Percentiles rank a stretch among this genome's conserved stretches.
Evolutionary conservation across 2,797 vertebrate genomes (phyloP).

Genomic region (Artibeus lituratus): DNA sequence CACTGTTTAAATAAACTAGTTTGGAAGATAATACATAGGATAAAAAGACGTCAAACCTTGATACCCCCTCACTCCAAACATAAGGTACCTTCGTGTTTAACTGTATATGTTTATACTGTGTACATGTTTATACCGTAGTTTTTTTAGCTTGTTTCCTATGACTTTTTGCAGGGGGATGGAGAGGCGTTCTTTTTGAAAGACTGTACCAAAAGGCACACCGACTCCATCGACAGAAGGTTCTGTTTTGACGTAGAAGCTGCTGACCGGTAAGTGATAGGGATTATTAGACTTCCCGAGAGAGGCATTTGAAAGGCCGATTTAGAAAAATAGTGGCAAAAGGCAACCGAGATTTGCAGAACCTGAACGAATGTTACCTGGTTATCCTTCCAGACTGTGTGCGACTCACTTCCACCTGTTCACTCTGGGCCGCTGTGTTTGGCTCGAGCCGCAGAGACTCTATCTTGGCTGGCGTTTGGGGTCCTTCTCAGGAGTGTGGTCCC

Average conservation of each 20-base stretch:
- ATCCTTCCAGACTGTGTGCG: neutral
- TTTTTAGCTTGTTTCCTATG: conserved; percentile 21
- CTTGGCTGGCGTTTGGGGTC: neutral
- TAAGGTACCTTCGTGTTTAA: neutral
- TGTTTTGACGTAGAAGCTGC: conserved; percentile 96
- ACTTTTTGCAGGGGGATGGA: conserved; percentile 89
- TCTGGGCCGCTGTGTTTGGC: neutral
- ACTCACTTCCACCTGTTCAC: neutral
- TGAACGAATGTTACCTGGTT: neutral
- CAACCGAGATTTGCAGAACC: neutral
- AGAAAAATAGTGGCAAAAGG: neutral
- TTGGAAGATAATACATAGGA: neutral
- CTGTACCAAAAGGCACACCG: conserved; percentile 91
- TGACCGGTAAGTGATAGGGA: conserved; percentile 87
- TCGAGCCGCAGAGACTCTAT: no score
- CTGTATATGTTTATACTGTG: neutral
- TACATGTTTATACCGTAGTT: neutral
- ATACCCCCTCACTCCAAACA: rapidly evolving
- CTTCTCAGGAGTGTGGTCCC: neutral
- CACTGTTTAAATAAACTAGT: neutral
- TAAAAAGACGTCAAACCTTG: neutral
- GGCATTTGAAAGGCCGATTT: neutral
- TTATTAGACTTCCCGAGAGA: neutral
- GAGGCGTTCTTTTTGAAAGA: conserved; percentile 92
- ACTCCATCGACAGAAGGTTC: conserved; percentile 93